Base-by-base conservation (phyloP, 1,140 invertebrate species). In the Papilio glaucus region DNA sequence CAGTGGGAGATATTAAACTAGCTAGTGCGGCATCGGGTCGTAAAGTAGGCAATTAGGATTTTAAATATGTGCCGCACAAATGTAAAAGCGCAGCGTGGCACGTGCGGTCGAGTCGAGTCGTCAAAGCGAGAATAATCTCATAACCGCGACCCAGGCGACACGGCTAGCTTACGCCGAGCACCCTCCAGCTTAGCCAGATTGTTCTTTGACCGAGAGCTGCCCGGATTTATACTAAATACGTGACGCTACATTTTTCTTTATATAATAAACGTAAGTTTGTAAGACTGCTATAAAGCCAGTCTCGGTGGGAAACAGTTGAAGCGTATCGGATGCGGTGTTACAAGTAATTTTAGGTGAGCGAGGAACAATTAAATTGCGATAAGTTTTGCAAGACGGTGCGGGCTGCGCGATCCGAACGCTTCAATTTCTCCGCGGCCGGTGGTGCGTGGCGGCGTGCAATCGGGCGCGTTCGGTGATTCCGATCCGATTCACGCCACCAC, bases 121-220 rank as follows among this genome's bases (percentile, higher is more conserved):
- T 87, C 87, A 89, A 87, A 89, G 87, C 85, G 85, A 85, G 83
- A 89, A 86, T 91, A 89, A 89, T 90, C 87, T 88, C 86, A 87
- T 90, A 90, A 90, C 85, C 80, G 81, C 80, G 77, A 79, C 77
- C 78, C 80, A 82, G 78, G 83, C 86, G 80, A 84, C 81, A 80
- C 76, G 82, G 77, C 49, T 83, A 83, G 82, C 85, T 83, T 85
- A 83, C 77, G 81, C 78, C 60, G 75, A 85, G 83, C 82, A 82
- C 84, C 84, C 84, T 87, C 85, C 73, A 82, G 84, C 84, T 86
- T 82, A 84, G 77, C 72, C 77, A 81, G 84, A 85, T 85, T 80
- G 77, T 85, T 86, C 85, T 87, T 86, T 86, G 83, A 81, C 78
- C 78, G 78, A 82, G 83, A 79, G 78, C 75, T 65, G 75, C 49